Evolutionary conservation across 2,888 invertebrate genomes (phyloP).

Genomic region (Drosophila rubida): DNA sequence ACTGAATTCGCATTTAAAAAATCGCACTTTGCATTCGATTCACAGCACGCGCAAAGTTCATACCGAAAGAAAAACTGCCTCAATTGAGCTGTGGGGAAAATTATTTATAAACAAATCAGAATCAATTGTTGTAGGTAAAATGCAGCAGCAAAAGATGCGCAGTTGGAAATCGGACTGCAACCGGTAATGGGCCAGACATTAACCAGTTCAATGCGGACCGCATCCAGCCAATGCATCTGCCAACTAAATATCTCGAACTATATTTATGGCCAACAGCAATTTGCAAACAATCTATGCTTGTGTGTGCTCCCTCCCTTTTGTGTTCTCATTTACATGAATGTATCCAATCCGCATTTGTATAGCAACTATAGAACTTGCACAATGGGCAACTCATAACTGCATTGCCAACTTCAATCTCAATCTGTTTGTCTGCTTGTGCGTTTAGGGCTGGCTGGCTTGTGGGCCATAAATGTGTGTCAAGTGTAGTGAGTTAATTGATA

Average conservation of each 20-base stretch:
- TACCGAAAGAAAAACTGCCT: constrained; percentile 13
- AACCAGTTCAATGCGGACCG: constrained; percentile 52
- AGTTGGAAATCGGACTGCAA: constrained; percentile 23
- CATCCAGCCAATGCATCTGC: constrained; percentile 43
- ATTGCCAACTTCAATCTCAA: constrained; percentile 13
- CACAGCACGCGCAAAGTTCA: constrained; percentile 27
- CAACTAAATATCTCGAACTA: constrained; percentile 25
- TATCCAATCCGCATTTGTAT: constrained; percentile 26
- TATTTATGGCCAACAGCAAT: constrained; percentile 35
- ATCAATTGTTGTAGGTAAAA: constrained; percentile 36
- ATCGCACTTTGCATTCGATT: background rate
- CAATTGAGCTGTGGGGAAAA: constrained; percentile 9
- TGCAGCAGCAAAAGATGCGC: constrained; percentile 1
- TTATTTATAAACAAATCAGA: constrained; percentile 55
- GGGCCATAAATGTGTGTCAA: constrained; percentile 41
- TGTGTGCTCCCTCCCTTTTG: constrained; percentile 15
- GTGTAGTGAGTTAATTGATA: constrained; percentile 16
- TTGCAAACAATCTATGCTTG: constrained; percentile 27
- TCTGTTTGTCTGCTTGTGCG: background rate
- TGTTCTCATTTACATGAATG: constrained; percentile 8
- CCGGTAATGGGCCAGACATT: constrained; percentile 47
- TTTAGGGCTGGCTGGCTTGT: constrained; percentile 16
- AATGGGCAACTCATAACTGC: constrained; percentile 14
- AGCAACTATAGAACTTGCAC: constrained; percentile 29
- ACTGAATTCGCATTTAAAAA: too few relatives aligned